Conservation (phyloP, 1,140 invertebrate genomes). For the Euwallacea similis region DNA sequence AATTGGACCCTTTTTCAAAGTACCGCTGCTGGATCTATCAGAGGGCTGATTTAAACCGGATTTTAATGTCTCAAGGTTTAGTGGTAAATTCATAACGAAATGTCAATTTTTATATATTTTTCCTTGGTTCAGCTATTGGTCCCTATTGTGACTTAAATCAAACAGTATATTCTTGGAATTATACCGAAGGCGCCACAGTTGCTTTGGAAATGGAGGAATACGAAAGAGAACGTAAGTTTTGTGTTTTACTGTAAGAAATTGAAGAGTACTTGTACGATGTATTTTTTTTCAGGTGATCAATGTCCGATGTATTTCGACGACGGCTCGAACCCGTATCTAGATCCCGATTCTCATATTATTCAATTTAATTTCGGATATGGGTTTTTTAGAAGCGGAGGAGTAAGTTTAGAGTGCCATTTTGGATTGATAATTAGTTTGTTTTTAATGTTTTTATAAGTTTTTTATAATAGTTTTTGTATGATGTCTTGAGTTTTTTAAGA, state of each 20-base stretch:
- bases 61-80: slow-evolving; percentile 78
- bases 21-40: slow-evolving; percentile 99
- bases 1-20: slow-evolving; percentile 91
- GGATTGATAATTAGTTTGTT: too few relatives aligned
- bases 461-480: too few relatives aligned
- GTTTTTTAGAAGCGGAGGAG: slow-evolving; percentile 46
- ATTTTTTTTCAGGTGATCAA: slow-evolving; percentile 68
- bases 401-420: too few relatives aligned
- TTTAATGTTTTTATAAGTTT: too few relatives aligned
- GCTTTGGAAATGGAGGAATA: slow-evolving; percentile 89
- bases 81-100: not conserved
- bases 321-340: slow-evolving; percentile 81
- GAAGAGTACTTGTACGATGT: not conserved
- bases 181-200: slow-evolving; percentile 88
- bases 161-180: slow-evolving; percentile 84
- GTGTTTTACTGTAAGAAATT: not conserved
- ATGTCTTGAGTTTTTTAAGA: too few relatives aligned
- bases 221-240: slow-evolving; percentile 78
- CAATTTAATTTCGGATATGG: slow-evolving; percentile 64
- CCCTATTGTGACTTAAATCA: slow-evolving; percentile 90
- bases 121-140: slow-evolving; percentile 68
- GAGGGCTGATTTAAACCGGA: slow-evolving; percentile 86
- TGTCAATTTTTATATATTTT: not conserved
- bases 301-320: slow-evolving; percentile 96
- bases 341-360: slow-evolving; percentile 70